A percentile compares a stretch with the other conserved stretches of the same genome.
These are phyloP conservation scores for Tiliacea citrago DNA, from an alignment of 2,888 invertebrate species.

Conservation along the genomic window DNA sequence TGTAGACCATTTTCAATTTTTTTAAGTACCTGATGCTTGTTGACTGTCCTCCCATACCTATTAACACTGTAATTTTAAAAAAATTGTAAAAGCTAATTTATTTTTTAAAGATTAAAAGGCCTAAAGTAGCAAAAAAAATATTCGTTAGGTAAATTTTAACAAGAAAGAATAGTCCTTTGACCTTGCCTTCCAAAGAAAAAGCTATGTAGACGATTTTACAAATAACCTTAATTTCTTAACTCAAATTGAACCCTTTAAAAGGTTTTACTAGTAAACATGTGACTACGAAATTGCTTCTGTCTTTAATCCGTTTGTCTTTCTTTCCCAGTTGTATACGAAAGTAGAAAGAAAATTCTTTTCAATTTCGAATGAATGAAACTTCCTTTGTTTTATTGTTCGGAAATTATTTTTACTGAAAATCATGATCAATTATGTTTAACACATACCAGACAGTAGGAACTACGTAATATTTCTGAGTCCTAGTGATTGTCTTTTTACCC, in stretches of 20 bases:
- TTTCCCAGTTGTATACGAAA: not conserved
- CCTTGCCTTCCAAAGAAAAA: not conserved
- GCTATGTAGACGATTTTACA: too few relatives aligned
- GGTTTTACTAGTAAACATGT: slow-evolving; percentile 38
- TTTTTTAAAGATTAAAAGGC: not conserved
- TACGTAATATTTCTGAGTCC: not conserved
- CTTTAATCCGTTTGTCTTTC: slow-evolving; percentile 6
- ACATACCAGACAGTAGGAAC: not conserved
- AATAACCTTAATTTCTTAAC: not conserved
- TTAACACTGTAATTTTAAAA: too few relatives aligned
- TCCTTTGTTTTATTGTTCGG: not conserved
- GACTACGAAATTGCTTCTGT: slow-evolving; percentile 15
- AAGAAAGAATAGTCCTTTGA: not conserved
- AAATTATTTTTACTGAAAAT: not conserved
- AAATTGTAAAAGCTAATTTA: too few relatives aligned
- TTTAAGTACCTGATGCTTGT: too few relatives aligned
- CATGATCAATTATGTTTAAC: not conserved
- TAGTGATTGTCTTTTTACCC: not conserved
- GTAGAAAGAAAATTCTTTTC: not conserved
- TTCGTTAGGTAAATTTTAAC: not conserved
- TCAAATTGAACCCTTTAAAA: slow-evolving; percentile 18
- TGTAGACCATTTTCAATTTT: too few relatives aligned
- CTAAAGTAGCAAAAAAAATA: not conserved
- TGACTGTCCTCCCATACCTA: too few relatives aligned
- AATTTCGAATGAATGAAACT: not conserved